Evolutionary conservation across 1,140 invertebrate species (phyloP).

Genomic region (Drosophila ananassae): DNA sequence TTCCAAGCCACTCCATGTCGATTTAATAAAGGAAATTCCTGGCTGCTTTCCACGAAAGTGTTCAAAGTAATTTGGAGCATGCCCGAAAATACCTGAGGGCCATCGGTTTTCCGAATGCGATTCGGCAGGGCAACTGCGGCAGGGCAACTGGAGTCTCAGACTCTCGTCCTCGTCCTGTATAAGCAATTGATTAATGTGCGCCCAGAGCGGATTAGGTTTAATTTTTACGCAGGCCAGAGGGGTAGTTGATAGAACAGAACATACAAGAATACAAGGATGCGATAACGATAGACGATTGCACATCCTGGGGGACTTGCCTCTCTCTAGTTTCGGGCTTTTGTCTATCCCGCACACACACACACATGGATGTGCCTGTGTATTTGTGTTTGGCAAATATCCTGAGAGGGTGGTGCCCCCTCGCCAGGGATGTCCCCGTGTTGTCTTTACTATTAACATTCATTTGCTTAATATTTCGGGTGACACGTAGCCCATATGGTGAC

Average conservation of each 20-base stretch:
- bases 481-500: constrained; percentile 61
- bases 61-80: constrained; percentile 81
- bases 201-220: constrained; percentile 78
- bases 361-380: constrained; percentile 40
- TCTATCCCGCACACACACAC: constrained; percentile 27
- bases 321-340: constrained; percentile 40
- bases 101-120: neutral
- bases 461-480: constrained; percentile 54
- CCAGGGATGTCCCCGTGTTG: constrained; percentile 12
- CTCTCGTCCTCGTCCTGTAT: constrained; percentile 35
- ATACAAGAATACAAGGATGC: constrained; percentile 12
- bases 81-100: constrained; percentile 74
- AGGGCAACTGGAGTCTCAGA: constrained; percentile 1
- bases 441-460: constrained; percentile 58
- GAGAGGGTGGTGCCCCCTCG: neutral
- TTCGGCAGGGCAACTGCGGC: neutral
- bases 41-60: constrained; percentile 61
- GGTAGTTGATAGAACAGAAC: constrained; percentile 12
- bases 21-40: constrained; percentile 82
- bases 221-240: constrained; percentile 61
- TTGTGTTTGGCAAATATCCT: constrained; percentile 44
- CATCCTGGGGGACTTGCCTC: constrained; percentile 56
- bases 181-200: constrained; percentile 80
- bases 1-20: constrained; percentile 55
- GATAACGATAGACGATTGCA: constrained; percentile 58